Conservation (phyloP, 2,113 vertebrate genomes). For the Nipponia nippon region DNA sequence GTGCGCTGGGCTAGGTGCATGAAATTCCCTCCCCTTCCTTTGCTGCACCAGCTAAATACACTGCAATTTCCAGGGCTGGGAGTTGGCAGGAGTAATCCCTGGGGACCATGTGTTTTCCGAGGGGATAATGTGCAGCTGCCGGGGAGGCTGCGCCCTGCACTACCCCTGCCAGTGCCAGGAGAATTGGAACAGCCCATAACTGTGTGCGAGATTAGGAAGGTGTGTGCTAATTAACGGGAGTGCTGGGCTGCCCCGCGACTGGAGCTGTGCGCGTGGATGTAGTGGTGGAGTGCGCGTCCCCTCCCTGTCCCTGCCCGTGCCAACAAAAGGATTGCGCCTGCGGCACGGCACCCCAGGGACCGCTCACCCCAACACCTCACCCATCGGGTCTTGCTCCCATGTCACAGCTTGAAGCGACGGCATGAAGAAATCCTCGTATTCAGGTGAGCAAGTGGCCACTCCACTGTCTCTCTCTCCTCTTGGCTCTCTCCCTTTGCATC, state of each 20-base stretch:
- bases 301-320: background rate
- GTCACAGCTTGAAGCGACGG: background rate
- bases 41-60: rapidly evolving
- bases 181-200: constrained; percentile 39
- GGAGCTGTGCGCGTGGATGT: background rate
- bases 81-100: background rate
- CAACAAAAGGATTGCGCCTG: background rate
- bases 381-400: background rate
- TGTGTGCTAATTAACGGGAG: background rate
- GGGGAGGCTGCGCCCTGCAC: background rate
- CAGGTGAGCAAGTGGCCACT: constrained; percentile 39
- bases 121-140: background rate
- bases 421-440: constrained; percentile 62
- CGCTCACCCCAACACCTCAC: background rate
- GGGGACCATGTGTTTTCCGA: background rate
- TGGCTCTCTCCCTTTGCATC: background rate
- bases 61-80: background rate
- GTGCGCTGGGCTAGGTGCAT: background rate
- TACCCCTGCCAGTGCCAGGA: background rate
- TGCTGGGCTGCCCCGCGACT: background rate
- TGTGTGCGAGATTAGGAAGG: background rate
- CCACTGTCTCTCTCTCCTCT: background rate
- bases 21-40: background rate
- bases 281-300: background rate
- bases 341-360: background rate